A percentile compares a stretch with the other conserved stretches of the same genome.
phyloP scores from a whole-genome alignment of 2,113 vertebrate species.

The Tonatia bakeri region DNA sequence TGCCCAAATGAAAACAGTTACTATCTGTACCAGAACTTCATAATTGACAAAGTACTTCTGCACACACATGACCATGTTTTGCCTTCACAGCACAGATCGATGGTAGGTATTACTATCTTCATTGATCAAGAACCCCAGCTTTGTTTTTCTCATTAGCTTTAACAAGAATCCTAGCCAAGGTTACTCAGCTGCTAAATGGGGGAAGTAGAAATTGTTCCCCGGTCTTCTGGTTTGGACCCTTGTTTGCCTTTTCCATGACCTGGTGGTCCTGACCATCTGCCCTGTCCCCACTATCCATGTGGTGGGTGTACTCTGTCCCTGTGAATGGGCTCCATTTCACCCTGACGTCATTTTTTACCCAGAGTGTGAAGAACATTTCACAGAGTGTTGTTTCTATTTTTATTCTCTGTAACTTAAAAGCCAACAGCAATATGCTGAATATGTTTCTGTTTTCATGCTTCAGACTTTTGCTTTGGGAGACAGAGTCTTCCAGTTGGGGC shows the following conservation, averaged over 20 bases:
- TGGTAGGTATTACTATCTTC: background rate
- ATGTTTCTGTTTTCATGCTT: background rate
- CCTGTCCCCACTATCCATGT: accelerated
- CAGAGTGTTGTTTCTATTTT: background rate
- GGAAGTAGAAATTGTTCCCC: background rate
- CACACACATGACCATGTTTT: background rate
- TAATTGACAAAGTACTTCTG: background rate
- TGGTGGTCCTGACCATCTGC: background rate
- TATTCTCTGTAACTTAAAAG: slow-evolving; percentile 42
- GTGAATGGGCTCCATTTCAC: background rate
- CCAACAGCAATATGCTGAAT: background rate
- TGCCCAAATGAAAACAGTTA: background rate
- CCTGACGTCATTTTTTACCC: background rate
- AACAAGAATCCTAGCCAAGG: background rate
- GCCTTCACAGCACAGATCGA: background rate
- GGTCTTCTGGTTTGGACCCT: background rate
- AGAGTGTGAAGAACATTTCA: slow-evolving; percentile 22
- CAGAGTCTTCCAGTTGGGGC: background rate
- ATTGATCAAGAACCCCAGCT: background rate
- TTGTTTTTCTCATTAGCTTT: background rate
- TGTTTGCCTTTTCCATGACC: background rate
- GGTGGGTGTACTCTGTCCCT: background rate
- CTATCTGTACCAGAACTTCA: background rate
- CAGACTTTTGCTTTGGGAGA: background rate
- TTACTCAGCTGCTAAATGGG: background rate